Evolutionary conservation across 1,140 invertebrate species (phyloP).

Genomic region (Bathynomus jamesi): DNA sequence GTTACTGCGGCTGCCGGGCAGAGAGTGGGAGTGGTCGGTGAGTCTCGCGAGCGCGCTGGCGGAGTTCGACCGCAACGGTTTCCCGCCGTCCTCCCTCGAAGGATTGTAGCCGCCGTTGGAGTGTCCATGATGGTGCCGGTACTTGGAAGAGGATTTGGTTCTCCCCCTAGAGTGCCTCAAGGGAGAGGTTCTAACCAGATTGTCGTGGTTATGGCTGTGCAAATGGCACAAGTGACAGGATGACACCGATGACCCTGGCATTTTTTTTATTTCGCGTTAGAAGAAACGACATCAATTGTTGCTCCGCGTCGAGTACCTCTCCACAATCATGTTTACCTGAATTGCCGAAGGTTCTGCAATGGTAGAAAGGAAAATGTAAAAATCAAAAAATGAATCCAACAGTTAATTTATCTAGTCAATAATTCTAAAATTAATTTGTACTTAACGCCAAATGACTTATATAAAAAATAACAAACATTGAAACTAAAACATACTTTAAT

Average conservation of each 20-base stretch:
- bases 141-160: constrained; percentile 2
- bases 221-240: constrained; percentile 15
- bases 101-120: constrained; percentile 3
- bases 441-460: too few species aligned
- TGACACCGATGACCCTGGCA: background rate
- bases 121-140: constrained; percentile 6
- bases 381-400: too few species aligned
- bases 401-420: too few species aligned
- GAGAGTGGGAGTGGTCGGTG: constrained; percentile 13
- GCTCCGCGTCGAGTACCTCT: too few species aligned
- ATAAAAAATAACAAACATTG: too few species aligned
- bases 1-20: constrained; percentile 16
- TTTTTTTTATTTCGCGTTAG: too few species aligned
- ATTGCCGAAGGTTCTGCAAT: too few species aligned
- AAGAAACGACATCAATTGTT: too few species aligned
- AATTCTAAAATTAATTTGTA: too few species aligned
- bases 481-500: too few species aligned
- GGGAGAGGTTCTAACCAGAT: constrained; percentile 5
- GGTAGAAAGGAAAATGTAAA: too few species aligned
- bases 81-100: background rate
- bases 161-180: constrained; percentile 4
- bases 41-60: constrained; percentile 9
- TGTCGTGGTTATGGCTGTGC: constrained; percentile 12
- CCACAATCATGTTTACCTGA: too few species aligned
- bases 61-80: background rate